These are phyloP conservation scores for Sphyrna mokarran DNA, from an alignment of 2,113 vertebrate genomes.

Conservation along the genomic window DNA sequence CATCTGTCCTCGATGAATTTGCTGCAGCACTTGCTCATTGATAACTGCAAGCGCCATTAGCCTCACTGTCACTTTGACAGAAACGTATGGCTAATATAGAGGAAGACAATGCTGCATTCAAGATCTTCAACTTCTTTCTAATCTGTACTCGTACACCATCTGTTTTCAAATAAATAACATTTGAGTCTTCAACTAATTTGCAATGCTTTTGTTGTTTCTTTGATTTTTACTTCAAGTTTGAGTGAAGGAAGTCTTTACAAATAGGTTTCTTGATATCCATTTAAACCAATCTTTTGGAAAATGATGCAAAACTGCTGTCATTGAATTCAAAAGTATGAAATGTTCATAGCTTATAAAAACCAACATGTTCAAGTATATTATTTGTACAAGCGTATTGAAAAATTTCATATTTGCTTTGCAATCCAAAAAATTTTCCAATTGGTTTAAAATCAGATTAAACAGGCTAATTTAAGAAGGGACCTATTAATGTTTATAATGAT, in stretches of 20 bases:
- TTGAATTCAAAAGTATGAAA: background rate
- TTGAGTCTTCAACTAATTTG: background rate
- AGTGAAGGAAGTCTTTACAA: background rate
- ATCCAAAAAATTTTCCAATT: background rate
- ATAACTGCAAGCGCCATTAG: background rate
- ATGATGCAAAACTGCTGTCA: background rate
- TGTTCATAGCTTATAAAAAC: background rate
- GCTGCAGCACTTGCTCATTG: background rate
- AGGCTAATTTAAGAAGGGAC: background rate
- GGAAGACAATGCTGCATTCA: background rate
- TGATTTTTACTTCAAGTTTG: background rate
- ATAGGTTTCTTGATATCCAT: background rate
- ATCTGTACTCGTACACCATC: background rate
- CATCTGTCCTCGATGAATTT: background rate
- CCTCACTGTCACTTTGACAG: background rate
- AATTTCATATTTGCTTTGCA: background rate
- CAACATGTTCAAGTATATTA: background rate
- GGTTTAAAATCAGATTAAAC: background rate
- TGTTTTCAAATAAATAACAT: background rate
- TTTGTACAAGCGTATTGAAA: background rate
- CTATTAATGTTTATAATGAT: background rate
- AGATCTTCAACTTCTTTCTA: background rate
- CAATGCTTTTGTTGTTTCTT: background rate
- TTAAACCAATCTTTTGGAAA: background rate
- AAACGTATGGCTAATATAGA: background rate